Percentiles rank a stretch among this genome's conserved stretches.
Evolutionary conservation across 2,797 vertebrate species (phyloP).

Genomic region (Enteromius unitaeniatus): DNA sequence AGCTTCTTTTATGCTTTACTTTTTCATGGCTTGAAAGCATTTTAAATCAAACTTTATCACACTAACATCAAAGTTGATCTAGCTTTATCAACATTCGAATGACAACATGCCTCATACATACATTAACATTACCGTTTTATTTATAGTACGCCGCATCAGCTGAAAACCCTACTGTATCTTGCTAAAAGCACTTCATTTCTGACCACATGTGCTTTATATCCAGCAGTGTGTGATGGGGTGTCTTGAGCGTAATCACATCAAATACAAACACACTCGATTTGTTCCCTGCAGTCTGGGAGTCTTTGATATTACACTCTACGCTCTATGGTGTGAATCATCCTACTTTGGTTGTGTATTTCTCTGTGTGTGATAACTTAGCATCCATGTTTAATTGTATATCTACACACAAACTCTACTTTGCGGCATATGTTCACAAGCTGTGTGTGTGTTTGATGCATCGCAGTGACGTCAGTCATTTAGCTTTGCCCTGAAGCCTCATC

Average conservation of each 20-base stretch:
- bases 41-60: neutral
- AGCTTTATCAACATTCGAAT: neutral
- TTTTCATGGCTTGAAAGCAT: neutral
- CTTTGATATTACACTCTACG: conserved; percentile 1
- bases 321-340: neutral
- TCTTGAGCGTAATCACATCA: conserved; percentile 20
- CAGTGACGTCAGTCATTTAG: conserved; percentile 46
- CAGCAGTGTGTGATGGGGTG: conserved; percentile 14
- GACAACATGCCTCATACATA: neutral
- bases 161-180: conserved; percentile 7
- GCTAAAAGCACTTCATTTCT: conserved; percentile 4
- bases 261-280: conserved; percentile 9
- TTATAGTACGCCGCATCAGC: conserved; percentile 11
- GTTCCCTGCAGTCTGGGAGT: conserved; percentile 25
- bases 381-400: neutral
- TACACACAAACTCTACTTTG: conserved; percentile 15
- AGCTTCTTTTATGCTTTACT: neutral
- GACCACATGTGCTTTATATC: conserved; percentile 35
- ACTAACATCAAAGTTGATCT: neutral
- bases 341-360: conserved; percentile 12
- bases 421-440: conserved; percentile 14
- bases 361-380: conserved; percentile 13
- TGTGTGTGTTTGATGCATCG: conserved; percentile 11
- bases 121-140: conserved; percentile 14
- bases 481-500: conserved; percentile 36